Percentiles rank a stretch among this genome's conserved stretches.
Conservation (phyloP, 2,797 vertebrate genomes). For the Aphelocoma californica region DNA sequence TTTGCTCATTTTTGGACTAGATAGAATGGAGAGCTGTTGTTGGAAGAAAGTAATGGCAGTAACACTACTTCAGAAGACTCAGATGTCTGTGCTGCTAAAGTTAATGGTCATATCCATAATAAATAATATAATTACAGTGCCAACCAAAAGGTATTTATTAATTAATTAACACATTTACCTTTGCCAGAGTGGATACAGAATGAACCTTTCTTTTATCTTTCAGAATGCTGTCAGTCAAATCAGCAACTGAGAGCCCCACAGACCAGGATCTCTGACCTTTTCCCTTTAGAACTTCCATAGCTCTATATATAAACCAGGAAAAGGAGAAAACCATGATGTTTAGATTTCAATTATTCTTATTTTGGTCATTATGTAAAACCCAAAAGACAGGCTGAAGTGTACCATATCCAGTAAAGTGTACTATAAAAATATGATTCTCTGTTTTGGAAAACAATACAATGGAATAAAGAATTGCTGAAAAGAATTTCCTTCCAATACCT, state of each 20-base stretch:
- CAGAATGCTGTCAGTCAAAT: conserved; percentile 88
- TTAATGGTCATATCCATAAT: background rate
- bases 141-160: background rate
- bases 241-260: conserved; percentile 90
- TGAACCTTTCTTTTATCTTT: conserved; percentile 87
- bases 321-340: background rate
- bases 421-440: background rate
- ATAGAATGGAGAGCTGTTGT: background rate
- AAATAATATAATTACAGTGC: background rate
- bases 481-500: background rate
- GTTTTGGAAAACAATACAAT: background rate
- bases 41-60: background rate
- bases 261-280: conserved; percentile 94
- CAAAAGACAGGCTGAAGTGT: background rate
- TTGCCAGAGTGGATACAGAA: conserved; percentile 88
- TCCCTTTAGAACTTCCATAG: conserved; percentile 86
- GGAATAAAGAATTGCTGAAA: background rate
- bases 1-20: background rate
- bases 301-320: conserved; percentile 75
- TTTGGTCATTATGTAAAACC: background rate
- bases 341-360: background rate
- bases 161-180: conserved; percentile 78
- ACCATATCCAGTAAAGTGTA: background rate
- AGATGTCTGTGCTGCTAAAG: background rate
- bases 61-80: background rate